phyloP scores from a whole-genome alignment of 2,113 vertebrate genomes.

The Grallaria varia region DNA sequence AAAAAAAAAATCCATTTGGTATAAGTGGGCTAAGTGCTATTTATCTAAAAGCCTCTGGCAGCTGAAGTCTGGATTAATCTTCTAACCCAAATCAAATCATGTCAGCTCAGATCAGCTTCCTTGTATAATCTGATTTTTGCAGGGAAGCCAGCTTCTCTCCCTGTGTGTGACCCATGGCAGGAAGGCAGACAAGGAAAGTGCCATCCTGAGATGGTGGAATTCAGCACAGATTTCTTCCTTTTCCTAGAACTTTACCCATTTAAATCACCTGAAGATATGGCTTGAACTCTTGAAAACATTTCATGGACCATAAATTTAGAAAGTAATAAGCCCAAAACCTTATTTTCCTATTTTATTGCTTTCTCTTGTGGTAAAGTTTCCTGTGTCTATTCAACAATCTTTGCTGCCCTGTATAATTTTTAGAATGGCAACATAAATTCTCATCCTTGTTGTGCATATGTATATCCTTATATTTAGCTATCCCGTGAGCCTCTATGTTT shows the following conservation, averaged over 20 bases:
- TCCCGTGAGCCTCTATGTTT: background rate
- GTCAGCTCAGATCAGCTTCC: slow-evolving; percentile 60
- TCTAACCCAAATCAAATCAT: slow-evolving; percentile 68
- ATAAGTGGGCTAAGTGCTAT: slow-evolving; percentile 56
- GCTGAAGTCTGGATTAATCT: slow-evolving; percentile 61
- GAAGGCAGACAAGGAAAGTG: slow-evolving; percentile 11
- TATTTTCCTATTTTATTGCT: background rate
- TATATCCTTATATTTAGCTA: background rate
- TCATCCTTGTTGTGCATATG: background rate
- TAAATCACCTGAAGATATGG: background rate
- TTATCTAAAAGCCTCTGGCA: slow-evolving; percentile 68
- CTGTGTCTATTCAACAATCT: background rate
- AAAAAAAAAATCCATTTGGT: slow-evolving; percentile 2
- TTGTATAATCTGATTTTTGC: slow-evolving; percentile 59
- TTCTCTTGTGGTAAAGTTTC: background rate
- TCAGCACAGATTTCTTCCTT: background rate
- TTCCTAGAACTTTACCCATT: background rate
- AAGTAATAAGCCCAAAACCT: background rate
- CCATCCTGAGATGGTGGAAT: background rate
- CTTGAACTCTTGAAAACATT: background rate
- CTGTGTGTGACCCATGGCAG: slow-evolving; percentile 36
- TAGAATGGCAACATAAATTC: background rate
- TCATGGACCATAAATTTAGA: background rate
- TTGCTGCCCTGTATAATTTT: background rate
- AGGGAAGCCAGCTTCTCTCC: slow-evolving; percentile 42